Evolutionary conservation across 2,113 vertebrate genomes (phyloP), one percentile per base, ranked within the genome.

Genomic region (Meleagris gallopavo): DNA sequence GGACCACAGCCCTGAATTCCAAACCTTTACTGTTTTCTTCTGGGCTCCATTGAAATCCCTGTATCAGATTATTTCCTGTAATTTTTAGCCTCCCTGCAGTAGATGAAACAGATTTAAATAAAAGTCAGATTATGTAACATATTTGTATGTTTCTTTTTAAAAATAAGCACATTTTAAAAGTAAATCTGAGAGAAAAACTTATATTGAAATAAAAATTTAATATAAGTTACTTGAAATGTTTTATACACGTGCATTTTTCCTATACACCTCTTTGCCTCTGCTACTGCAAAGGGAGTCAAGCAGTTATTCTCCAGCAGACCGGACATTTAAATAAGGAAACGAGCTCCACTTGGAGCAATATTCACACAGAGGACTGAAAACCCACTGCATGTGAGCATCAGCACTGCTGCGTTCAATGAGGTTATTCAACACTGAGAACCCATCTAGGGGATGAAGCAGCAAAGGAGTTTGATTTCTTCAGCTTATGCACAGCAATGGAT

Each of bases 21-120:
- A 76, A 92, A 43, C 38, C 89, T 93, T 24, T 60, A 50, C 60
- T 55, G 8, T 73, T 91, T 66, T 66, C 50, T 45, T 40, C 29
- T 45, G 75, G 13, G 30, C 50, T 25, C 66, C 70, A 45, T 66
- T 84, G 65, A 78, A 81, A 90, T 43, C 66, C 40, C 54, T 61
- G n/a, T 20, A 94, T 72, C 62, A 84, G 87, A 93, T 73, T 69
- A 85, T 82, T 96, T 89, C 91, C 89, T 82, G 77, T 62, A 90
- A 89, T 84, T 67, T 67, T 52, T 61, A 62, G 32, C 46, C 10
- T 54, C 60, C 79, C 67, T 77, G 29, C 30, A 73, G 43, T 4
- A 76, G 62, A 54, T 25, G 8, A 83, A 89, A 58, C 2, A 41
- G 11, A 48, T 58, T 41, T 36, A 57, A 83, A 30, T 50, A 52